Evolutionary conservation across 2,888 invertebrate genomes (phyloP).

Genomic region (Eristalis intricaria): DNA sequence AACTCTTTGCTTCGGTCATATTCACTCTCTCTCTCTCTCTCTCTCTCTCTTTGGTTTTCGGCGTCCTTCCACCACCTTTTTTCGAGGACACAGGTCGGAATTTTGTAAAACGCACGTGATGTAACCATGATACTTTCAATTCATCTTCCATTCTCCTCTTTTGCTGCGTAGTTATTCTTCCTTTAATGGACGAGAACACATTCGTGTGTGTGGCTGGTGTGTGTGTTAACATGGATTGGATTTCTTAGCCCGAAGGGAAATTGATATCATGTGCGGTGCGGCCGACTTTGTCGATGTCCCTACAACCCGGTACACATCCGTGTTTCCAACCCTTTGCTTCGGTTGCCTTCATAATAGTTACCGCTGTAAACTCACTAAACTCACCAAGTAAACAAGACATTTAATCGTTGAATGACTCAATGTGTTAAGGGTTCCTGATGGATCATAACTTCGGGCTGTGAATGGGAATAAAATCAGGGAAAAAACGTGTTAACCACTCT

Average conservation of each 20-base stretch:
- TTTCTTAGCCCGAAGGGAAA: neutral
- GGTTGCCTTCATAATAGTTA: neutral
- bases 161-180: too few species aligned
- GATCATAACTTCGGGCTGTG: neutral
- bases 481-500: too few species aligned
- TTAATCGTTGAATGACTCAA: neutral
- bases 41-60: neutral
- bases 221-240: too few species aligned
- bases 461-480: neutral
- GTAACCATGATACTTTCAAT: constrained; percentile 15
- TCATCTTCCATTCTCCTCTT: neutral
- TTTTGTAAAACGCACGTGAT: constrained; percentile 28
- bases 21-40: neutral
- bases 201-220: neutral
- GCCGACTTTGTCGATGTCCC: neutral
- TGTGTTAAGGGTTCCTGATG: neutral
- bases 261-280: constrained; percentile 4
- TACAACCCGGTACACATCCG: neutral
- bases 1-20: neutral
- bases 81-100: neutral
- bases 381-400: neutral
- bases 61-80: constrained; percentile 4
- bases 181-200: neutral
- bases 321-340: neutral
- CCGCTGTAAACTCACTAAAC: neutral